Percentiles rank a stretch among this genome's conserved stretches.
phyloP scores from a whole-genome alignment of 2,888 invertebrate species.

The Bombylius discolor region DNA sequence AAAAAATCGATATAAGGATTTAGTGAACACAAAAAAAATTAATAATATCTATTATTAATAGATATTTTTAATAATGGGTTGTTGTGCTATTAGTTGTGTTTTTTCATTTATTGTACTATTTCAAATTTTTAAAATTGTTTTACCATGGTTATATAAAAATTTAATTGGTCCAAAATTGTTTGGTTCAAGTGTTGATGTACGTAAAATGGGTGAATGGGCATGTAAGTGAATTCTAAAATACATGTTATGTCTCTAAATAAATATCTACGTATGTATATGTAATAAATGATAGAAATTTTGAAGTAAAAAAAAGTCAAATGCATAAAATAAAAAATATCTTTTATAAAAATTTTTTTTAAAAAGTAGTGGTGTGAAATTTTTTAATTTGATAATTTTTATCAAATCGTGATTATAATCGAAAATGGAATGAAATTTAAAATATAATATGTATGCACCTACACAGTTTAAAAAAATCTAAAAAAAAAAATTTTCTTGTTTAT shows the following conservation, averaged over 20 bases:
- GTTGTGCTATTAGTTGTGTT: background rate
- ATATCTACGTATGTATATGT: background rate
- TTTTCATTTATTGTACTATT: constrained; percentile 21
- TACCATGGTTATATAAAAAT: constrained; percentile 35
- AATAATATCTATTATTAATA: background rate
- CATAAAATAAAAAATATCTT: too few relatives aligned
- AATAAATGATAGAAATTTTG: too few relatives aligned
- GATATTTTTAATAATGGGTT: constrained; percentile 1
- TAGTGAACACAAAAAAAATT: background rate
- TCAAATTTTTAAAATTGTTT: constrained; percentile 30
- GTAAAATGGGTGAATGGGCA: constrained; percentile 66
- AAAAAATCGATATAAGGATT: too few relatives aligned
- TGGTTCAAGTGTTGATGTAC: constrained; percentile 48
- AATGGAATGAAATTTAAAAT: too few relatives aligned
- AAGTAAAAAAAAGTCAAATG: too few relatives aligned
- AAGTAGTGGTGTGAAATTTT: too few relatives aligned
- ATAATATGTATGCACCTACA: too few relatives aligned
- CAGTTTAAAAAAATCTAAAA: too few relatives aligned
- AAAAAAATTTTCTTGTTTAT: background rate
- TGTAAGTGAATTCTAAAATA: constrained; percentile 42
- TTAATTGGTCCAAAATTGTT: constrained; percentile 44
- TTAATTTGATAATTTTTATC: too few relatives aligned
- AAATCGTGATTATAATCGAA: too few relatives aligned
- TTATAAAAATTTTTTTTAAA: too few relatives aligned
- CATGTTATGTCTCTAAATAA: background rate